phyloP scores from a whole-genome alignment of 2,797 vertebrate species.

The Pseudochromis fuscus region DNA sequence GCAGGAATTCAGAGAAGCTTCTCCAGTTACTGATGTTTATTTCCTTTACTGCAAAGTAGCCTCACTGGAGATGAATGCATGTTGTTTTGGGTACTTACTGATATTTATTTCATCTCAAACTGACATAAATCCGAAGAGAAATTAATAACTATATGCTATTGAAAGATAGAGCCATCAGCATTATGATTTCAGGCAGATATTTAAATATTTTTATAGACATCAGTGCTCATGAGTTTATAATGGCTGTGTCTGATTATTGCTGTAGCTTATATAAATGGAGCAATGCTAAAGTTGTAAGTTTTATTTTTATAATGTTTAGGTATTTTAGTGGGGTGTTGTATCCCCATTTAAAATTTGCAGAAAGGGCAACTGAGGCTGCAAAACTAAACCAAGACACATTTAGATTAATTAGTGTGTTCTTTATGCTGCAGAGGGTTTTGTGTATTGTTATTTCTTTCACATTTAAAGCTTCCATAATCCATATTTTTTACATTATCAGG shows the following conservation, averaged over 20 bases:
- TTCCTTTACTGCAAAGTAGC: slow-evolving; percentile 40
- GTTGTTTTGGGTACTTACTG: slow-evolving; percentile 25
- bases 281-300: not conserved
- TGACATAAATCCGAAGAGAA: slow-evolving; percentile 11
- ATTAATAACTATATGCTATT: slow-evolving; percentile 15
- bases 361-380: not conserved
- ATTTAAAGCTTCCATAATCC: not conserved
- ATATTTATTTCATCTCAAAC: slow-evolving; percentile 37
- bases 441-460: not conserved
- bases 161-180: slow-evolving; percentile 17
- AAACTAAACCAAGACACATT: not conserved
- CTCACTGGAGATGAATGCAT: slow-evolving; percentile 24
- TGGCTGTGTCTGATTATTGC: not conserved
- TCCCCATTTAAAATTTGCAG: not conserved
- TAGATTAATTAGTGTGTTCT: not conserved
- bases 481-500: not conserved
- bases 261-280: not conserved
- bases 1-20: slow-evolving; percentile 38
- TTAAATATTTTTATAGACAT: not conserved
- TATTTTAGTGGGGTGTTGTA: not conserved
- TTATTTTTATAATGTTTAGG: too few species aligned
- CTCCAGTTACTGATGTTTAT: slow-evolving; percentile 38
- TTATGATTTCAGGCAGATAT: slow-evolving; percentile 1
- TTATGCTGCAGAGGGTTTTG: not conserved
- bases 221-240: not conserved